These are phyloP conservation scores for Pristionchus fissidentatus DNA, from an alignment of 2,888 invertebrate genomes.

Conservation along the genomic window DNA sequence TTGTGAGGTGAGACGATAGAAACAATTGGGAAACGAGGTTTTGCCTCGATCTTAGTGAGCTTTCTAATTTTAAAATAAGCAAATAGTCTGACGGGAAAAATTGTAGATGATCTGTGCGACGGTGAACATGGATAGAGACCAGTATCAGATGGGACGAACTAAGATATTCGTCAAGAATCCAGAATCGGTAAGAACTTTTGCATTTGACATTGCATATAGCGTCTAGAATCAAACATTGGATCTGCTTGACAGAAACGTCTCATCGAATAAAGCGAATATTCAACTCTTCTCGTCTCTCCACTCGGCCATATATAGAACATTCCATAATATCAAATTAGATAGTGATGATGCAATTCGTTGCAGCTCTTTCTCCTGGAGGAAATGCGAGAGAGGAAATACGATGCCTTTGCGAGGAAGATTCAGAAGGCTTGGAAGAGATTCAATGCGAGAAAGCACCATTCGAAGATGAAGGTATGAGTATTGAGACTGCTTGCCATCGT, in stretches of 20 bases:
- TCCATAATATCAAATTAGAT: neutral
- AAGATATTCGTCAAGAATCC: constrained; percentile 84
- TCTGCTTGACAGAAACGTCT: neutral
- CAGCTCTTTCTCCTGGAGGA: constrained; percentile 83
- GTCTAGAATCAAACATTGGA: no score
- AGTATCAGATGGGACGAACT: constrained; percentile 82
- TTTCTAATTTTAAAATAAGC: no score
- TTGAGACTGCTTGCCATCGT: neutral
- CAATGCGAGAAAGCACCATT: constrained; percentile 80
- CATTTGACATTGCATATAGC: no score
- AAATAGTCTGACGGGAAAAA: neutral
- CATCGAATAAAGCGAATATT: no score
- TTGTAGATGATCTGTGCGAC: constrained; percentile 80
- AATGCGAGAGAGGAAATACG: constrained; percentile 82
- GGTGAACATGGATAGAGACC: constrained; percentile 81
- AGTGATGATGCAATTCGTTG: constrained; percentile 51
- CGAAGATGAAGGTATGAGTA: constrained; percentile 78
- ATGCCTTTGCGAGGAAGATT: constrained; percentile 82
- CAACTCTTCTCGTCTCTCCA: no score
- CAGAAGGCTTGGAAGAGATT: constrained; percentile 83
- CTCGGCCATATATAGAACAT: no score
- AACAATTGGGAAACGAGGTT: neutral
- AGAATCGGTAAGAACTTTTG: constrained; percentile 81
- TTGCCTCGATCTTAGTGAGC: no score
- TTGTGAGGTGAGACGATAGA: constrained; percentile 60